Evolutionary conservation across 2,888 invertebrate genomes (phyloP).

Genomic region (Agrochola circellaris): DNA sequence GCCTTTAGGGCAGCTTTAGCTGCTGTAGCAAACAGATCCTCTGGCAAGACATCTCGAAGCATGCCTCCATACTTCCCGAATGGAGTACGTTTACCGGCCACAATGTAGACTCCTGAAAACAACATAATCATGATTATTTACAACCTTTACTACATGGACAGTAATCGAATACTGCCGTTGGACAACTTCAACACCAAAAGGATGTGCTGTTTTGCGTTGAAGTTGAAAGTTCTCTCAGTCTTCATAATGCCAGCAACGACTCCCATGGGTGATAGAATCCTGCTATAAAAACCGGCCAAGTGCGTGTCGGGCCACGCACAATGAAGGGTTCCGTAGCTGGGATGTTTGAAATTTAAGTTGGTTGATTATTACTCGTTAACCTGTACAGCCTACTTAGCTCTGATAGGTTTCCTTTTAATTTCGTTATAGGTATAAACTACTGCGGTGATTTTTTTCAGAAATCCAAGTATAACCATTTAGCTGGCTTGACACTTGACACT

Average conservation of each 20-base stretch:
- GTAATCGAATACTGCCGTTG: neutral
- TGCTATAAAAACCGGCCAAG: no score
- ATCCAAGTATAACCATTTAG: no score
- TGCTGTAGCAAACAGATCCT: slow-evolving; percentile 51
- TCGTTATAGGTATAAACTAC: no score
- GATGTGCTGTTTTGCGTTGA: neutral
- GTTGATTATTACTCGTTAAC: no score
- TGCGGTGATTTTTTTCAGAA: no score
- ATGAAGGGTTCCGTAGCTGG: no score
- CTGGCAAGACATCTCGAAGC: slow-evolving; percentile 37
- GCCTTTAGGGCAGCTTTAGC: slow-evolving; percentile 44
- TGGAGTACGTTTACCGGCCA: slow-evolving; percentile 56
- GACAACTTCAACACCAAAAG: neutral
- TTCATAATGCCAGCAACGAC: no score
- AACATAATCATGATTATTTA: neutral
- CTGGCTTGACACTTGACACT: no score
- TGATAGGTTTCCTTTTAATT: no score
- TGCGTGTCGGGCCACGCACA: no score
- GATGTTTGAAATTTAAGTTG: no score
- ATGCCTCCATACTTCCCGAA: slow-evolving; percentile 53
- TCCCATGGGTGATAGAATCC: neutral
- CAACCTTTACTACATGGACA: neutral
- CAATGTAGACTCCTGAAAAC: slow-evolving; percentile 51
- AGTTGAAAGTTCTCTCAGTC: neutral
- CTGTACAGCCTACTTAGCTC: no score